Evolutionary conservation across 2,888 invertebrate genomes (phyloP).

Genomic region (Drosophila conformis): DNA sequence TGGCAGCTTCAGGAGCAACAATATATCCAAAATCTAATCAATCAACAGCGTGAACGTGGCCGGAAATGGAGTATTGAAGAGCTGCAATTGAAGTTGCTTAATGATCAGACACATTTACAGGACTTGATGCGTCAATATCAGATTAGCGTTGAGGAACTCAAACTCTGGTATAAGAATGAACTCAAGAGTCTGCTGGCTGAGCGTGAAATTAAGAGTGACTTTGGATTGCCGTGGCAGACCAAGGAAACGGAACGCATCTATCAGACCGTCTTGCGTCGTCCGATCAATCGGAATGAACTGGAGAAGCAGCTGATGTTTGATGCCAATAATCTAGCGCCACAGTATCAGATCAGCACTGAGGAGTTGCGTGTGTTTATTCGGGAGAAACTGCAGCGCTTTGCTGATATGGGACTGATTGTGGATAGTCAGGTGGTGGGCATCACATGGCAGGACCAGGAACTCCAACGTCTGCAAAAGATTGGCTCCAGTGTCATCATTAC

Average conservation of each 20-base stretch:
- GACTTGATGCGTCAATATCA: conserved; percentile 73
- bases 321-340: conserved; percentile 44
- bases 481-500: conserved; percentile 76
- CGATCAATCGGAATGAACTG: conserved; percentile 66
- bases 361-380: conserved; percentile 77
- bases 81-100: conserved; percentile 69
- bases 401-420: conserved; percentile 69
- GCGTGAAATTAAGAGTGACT: conserved; percentile 68
- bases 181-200: conserved; percentile 71
- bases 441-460: conserved; percentile 77
- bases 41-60: conserved; percentile 65
- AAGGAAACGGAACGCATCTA: conserved; percentile 79
- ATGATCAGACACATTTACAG: conserved; percentile 70
- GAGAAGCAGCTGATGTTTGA: conserved; percentile 67
- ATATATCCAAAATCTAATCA: conserved; percentile 75
- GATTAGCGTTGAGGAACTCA: conserved; percentile 72
- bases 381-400: conserved; percentile 75
- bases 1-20: conserved; percentile 79
- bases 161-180: conserved; percentile 78
- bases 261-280: conserved; percentile 56
- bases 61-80: conserved; percentile 82
- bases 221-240: conserved; percentile 75
- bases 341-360: conserved; percentile 74
- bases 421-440: conserved; percentile 22
- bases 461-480: conserved; percentile 75